Evolutionary conservation across 2,888 invertebrate species (phyloP).

Genomic region (Sthenelais limicola): DNA sequence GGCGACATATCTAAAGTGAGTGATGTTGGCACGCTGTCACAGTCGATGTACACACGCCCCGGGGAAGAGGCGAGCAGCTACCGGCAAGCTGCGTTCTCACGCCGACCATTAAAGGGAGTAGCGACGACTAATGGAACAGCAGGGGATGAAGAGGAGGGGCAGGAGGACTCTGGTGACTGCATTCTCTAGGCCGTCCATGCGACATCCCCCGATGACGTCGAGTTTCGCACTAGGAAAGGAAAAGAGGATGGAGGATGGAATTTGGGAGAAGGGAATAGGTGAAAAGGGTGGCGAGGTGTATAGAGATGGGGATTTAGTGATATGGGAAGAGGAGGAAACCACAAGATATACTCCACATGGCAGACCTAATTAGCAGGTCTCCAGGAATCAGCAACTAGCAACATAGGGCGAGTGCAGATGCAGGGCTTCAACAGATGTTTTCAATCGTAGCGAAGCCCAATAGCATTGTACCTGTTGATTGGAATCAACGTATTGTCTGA

Average conservation of each 20-base stretch:
- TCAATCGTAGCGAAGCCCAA: too few species aligned
- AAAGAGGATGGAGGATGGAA: not conserved
- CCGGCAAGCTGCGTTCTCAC: constrained; percentile 7
- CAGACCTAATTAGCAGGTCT: constrained; percentile 23
- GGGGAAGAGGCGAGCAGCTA: not conserved
- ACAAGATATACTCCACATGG: constrained; percentile 6
- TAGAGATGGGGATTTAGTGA: too few species aligned
- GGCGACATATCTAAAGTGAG: constrained; percentile 16
- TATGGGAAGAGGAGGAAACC: too few species aligned
- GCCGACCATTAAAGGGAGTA: constrained; percentile 33
- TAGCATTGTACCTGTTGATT: too few species aligned
- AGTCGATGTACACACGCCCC: constrained; percentile 26
- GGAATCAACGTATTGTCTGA: too few species aligned
- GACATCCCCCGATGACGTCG: not conserved
- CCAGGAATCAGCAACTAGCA: too few species aligned
- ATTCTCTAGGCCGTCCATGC: not conserved
- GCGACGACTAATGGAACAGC: too few species aligned
- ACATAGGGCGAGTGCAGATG: too few species aligned
- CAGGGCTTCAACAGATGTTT: too few species aligned
- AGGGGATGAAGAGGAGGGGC: not conserved
- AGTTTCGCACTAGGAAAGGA: not conserved
- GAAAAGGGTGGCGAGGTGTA: not conserved
- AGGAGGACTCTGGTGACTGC: not conserved
- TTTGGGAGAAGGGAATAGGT: not conserved
- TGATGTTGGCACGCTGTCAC: constrained; percentile 24